These are phyloP conservation scores for Paragorgia papillata DNA, from an alignment of 92 coral and sea anemone genomes.

Conservation along the genomic window DNA sequence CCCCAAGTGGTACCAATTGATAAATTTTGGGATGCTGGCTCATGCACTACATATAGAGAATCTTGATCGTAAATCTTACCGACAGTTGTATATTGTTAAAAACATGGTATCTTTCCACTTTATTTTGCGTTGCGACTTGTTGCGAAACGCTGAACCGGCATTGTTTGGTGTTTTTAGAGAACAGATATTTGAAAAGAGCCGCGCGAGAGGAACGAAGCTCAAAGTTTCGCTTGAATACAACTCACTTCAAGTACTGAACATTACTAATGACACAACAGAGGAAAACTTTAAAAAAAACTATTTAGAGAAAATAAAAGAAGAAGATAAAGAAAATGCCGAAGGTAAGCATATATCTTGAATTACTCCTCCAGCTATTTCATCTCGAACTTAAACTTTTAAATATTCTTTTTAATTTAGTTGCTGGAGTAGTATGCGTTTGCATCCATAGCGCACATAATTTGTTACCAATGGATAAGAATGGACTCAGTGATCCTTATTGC, in stretches of 20 bases:
- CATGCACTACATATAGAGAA: too few relatives aligned
- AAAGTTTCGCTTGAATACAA: constrained; percentile 68
- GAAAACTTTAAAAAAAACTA: constrained; percentile 57
- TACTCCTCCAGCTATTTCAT: constrained; percentile 2
- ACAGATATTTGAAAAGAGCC: constrained; percentile 66
- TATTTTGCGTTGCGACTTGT: too few relatives aligned
- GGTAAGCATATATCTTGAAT: constrained; percentile 16
- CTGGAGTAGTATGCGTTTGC: constrained; percentile 74
- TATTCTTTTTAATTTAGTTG: constrained; percentile 53
- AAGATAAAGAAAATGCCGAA: constrained; percentile 36
- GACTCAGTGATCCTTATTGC: constrained; percentile 82
- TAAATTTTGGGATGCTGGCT: too few relatives aligned
- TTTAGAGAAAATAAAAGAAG: constrained; percentile 44
- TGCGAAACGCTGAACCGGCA: too few relatives aligned
- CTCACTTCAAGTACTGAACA: constrained; percentile 69
- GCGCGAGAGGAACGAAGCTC: constrained; percentile 56
- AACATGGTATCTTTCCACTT: too few relatives aligned
- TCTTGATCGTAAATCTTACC: too few relatives aligned
- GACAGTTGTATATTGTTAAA: too few relatives aligned
- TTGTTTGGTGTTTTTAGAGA: constrained; percentile 66
- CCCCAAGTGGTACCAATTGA: too few relatives aligned
- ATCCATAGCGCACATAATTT: constrained; percentile 74
- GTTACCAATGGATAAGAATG: constrained; percentile 86
- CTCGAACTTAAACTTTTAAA: constrained; percentile 23
- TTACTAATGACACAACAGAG: constrained; percentile 41